Conservation (phyloP, 1,140 invertebrate genomes). For the Scaptomyza montana region DNA sequence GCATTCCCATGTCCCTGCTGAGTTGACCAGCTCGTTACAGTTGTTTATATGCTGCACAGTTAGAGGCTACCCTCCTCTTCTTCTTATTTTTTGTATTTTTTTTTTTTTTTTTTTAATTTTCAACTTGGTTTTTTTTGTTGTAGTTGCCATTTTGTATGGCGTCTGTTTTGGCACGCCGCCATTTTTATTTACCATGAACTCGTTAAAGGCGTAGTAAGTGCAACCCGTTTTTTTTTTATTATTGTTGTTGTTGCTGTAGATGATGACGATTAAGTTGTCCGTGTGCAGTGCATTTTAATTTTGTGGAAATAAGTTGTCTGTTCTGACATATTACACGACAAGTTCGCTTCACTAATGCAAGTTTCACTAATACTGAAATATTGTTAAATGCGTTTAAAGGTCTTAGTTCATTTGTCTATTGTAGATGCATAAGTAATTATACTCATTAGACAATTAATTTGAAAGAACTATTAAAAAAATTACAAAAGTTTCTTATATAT, state of each 20-base stretch:
- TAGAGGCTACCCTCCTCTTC: background rate
- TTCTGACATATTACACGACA: constrained; percentile 28
- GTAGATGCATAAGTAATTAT: too few relatives aligned
- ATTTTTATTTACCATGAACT: constrained; percentile 80
- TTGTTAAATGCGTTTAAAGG: too few relatives aligned
- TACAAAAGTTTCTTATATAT: too few relatives aligned
- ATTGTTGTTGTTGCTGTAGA: constrained; percentile 15
- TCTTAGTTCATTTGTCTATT: too few relatives aligned
- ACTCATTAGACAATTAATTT: too few relatives aligned
- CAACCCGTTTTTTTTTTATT: constrained; percentile 29
- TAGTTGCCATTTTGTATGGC: constrained; percentile 32
- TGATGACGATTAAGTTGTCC: constrained; percentile 42
- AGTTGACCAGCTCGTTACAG: constrained; percentile 40
- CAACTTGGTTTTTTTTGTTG: constrained; percentile 13
- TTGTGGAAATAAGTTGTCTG: constrained; percentile 24
- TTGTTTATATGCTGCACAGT: constrained; percentile 29
- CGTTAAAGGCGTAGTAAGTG: constrained; percentile 71
- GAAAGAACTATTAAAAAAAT: too few relatives aligned
- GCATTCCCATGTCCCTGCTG: constrained; percentile 38
- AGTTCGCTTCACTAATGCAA: background rate
- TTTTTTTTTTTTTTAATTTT: constrained; percentile 18
- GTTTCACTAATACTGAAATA: background rate
- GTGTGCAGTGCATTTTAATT: constrained; percentile 49
- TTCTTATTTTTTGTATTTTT: background rate
- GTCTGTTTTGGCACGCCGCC: constrained; percentile 71